Conservation (phyloP, 2,888 invertebrate genomes). For the Hyles lineata region DNA sequence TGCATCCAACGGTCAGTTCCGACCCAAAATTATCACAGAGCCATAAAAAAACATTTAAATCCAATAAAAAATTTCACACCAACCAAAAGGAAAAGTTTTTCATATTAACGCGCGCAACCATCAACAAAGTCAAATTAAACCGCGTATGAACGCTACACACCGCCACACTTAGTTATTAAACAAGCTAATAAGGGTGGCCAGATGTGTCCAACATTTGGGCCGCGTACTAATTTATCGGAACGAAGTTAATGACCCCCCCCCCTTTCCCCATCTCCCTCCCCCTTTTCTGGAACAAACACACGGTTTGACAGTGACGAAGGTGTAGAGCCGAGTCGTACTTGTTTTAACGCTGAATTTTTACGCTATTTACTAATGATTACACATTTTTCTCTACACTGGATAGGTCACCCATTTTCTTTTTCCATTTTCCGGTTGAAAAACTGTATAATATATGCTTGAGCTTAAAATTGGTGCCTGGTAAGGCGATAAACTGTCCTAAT, state of each 20-base stretch:
- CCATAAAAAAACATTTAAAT: no score
- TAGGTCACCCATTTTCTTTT: no score
- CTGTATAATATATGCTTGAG: no score
- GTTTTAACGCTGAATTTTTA: not conserved
- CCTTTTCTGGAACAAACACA: not conserved
- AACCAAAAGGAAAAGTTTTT: not conserved
- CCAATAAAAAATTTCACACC: not conserved
- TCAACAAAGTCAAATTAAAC: conserved; percentile 21
- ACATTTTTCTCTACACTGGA: no score
- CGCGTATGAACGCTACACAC: not conserved
- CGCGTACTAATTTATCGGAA: conserved; percentile 49
- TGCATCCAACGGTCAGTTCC: no score
- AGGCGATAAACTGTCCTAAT: no score
- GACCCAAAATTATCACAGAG: no score
- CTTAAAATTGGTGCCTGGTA: no score
- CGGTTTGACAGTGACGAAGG: not conserved
- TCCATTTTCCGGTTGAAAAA: no score
- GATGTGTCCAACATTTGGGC: conserved; percentile 46
- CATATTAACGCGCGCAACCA: not conserved
- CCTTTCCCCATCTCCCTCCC: no score
- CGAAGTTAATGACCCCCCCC: conserved; percentile 32
- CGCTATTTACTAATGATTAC: no score
- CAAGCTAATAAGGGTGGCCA: conserved; percentile 34
- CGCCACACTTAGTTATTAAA: not conserved
- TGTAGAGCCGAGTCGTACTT: not conserved